Evolutionary conservation across 2,888 invertebrate genomes (phyloP).

Genomic region (Tetragnatha montana): DNA sequence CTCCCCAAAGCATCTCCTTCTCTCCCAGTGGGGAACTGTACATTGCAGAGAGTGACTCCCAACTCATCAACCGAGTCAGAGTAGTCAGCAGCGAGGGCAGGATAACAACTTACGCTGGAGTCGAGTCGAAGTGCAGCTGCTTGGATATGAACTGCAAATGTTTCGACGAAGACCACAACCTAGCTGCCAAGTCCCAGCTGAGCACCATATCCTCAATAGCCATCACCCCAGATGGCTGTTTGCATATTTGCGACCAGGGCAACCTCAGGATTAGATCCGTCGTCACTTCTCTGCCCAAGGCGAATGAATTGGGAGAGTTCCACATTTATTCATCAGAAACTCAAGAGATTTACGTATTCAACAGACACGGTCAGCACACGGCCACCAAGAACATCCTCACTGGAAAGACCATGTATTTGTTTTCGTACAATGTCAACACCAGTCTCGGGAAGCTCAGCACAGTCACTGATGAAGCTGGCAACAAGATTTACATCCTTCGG

Average conservation of each 20-base stretch:
- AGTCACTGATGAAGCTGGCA: constrained; percentile 94
- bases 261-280: constrained; percentile 78
- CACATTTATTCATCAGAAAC: constrained; percentile 95
- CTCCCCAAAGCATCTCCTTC: constrained; percentile 91
- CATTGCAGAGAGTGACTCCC: constrained; percentile 92
- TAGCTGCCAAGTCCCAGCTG: constrained; percentile 77
- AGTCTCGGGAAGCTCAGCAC: constrained; percentile 88
- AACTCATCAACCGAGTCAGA: constrained; percentile 78
- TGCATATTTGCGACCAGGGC: constrained; percentile 95
- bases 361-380: constrained; percentile 94
- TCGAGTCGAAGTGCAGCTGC: constrained; percentile 77
- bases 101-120: constrained; percentile 76
- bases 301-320: constrained; percentile 89
- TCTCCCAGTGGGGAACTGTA: constrained; percentile 93
- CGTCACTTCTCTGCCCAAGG: constrained; percentile 80
- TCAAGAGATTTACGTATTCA: constrained; percentile 94
- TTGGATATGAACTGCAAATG: constrained; percentile 76
- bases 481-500: constrained; percentile 91
- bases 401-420: constrained; percentile 93
- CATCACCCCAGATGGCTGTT: constrained; percentile 94
- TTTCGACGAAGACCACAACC: constrained; percentile 75
- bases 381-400: constrained; percentile 93
- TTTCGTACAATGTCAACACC: constrained; percentile 84
- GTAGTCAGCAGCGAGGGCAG: constrained; percentile 76
- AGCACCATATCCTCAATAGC: constrained; percentile 82